Evolutionary conservation across 2,888 invertebrate genomes (phyloP), one percentile per base, ranked within the genome.

Genomic region (Drosophila eohydei): DNA sequence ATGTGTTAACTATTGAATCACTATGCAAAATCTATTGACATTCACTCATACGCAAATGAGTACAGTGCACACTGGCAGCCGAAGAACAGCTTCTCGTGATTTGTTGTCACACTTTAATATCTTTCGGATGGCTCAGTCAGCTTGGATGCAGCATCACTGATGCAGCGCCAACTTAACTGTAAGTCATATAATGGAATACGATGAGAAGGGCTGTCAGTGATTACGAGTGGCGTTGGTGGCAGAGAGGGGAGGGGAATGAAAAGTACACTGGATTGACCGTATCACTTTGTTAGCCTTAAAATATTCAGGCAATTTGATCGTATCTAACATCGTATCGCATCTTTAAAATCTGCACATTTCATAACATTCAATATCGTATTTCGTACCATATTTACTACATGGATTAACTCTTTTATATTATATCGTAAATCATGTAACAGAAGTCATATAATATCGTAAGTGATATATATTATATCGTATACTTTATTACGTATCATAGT

Each of bases 1-100:
- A 52, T 60, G 60, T 34, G 34, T 52, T 36, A 55, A 62, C 58
- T 58, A 46, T 58, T 32, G 58, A 44, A 14, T 44, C 26, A 6
- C 43, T 28, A 26, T 48, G 26, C 12, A 40, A 11, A 14, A 58
- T 16, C 46, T 12, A 28, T 58, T 36, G 28, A 26, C 34, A 46
- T 36, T 58, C 57, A 32, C 30, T 43, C 34, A 44, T 9, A 44
- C 56, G n/a, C 48, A n/a, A 48, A 30, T 48, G 48, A 38, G 14
- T 56, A 54, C 43, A 54, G 44, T 21, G 14, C 16, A 7, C 21
- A 5, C 40, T 50, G 50, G 14, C 16, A 28, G 6, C 6, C 4
- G 30, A 32, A 30, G 9, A 59, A 38, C 8, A 30, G n/a, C n/a
- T 7, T 7, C 3, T 44, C 7, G 28, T 3, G 26, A 14, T 28